phyloP scores from a whole-genome alignment of 2,113 vertebrate genomes.

The Vidua macroura region DNA sequence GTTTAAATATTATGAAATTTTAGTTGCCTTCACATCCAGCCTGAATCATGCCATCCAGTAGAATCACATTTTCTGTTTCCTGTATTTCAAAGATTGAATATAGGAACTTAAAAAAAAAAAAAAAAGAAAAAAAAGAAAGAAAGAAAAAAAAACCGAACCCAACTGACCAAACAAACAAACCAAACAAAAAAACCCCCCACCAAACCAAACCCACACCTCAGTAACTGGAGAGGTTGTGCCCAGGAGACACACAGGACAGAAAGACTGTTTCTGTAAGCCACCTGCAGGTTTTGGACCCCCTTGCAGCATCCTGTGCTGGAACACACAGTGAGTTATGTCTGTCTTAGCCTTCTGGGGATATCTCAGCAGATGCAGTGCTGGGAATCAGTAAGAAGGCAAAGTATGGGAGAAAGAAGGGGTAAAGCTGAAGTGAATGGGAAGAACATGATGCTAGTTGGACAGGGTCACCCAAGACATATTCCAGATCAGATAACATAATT shows the following conservation, averaged over 20 bases:
- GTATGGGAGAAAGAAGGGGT: neutral
- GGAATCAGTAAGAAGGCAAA: neutral
- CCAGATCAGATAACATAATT: neutral
- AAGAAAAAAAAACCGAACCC: neutral
- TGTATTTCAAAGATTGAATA: neutral
- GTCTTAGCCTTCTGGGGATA: neutral
- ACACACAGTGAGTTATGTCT: neutral
- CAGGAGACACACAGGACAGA: neutral
- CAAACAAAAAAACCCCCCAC: neutral
- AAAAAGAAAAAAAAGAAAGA: neutral
- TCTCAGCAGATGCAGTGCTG: neutral
- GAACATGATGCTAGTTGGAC: neutral
- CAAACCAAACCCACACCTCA: neutral
- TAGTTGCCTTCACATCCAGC: neutral
- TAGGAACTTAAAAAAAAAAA: neutral
- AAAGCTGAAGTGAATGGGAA: neutral
- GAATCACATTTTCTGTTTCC: neutral
- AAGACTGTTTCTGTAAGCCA: neutral
- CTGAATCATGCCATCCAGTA: neutral
- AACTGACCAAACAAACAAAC: neutral
- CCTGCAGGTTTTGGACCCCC: neutral
- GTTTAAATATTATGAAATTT: neutral
- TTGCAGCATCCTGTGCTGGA: neutral
- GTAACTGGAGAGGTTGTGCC: neutral
- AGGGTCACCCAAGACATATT: neutral